phyloP scores from a whole-genome alignment of 1,140 invertebrate species.

The Ceratitis capitata region DNA sequence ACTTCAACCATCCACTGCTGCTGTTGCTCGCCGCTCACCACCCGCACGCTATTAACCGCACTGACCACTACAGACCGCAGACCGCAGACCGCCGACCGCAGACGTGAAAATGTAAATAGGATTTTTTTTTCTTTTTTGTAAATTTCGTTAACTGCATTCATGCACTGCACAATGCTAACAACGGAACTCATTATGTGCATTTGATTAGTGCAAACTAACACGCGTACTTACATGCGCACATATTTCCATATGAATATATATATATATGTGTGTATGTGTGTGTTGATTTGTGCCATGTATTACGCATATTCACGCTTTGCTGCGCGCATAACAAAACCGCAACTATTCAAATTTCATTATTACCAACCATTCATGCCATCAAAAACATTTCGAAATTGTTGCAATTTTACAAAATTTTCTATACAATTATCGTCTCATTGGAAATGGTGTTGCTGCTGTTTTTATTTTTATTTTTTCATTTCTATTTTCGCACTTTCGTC shows the following conservation, averaged over 20 bases:
- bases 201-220: background rate
- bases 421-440: slow-evolving; percentile 16
- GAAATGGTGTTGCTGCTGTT: too few species aligned
- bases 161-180: background rate
- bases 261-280: too few species aligned
- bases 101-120: slow-evolving; percentile 9
- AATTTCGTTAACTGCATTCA: background rate
- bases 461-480: background rate
- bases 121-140: background rate
- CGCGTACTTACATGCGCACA: background rate
- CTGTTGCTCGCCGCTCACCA: background rate
- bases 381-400: slow-evolving; percentile 23
- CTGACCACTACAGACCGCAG: background rate
- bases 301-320: background rate
- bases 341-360: slow-evolving; percentile 37
- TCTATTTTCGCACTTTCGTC: background rate
- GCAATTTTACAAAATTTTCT: slow-evolving; percentile 10
- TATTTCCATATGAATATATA: too few species aligned
- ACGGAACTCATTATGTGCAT: slow-evolving; percentile 12
- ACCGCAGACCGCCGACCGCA: background rate
- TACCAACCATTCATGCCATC: slow-evolving; percentile 11
- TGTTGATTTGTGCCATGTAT: too few species aligned
- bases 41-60: background rate
- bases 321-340: slow-evolving; percentile 21
- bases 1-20: background rate